Evolutionary conservation across 2,888 invertebrate genomes (phyloP), one percentile per base, ranked within the genome.

Genomic region (Andrena praecox): DNA sequence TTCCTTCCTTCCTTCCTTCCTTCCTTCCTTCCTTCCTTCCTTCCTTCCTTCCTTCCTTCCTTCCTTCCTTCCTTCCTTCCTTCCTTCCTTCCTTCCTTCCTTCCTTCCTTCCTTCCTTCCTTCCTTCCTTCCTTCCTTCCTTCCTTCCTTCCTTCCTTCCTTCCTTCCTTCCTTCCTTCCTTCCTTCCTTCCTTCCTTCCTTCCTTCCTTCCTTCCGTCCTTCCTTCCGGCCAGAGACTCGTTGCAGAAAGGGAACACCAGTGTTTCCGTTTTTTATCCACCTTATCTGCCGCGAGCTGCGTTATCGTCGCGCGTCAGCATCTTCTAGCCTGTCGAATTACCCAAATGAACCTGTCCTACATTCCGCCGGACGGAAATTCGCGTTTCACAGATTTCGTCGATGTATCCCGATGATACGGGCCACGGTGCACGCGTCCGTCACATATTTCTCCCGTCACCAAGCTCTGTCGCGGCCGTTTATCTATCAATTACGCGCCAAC

Each of bases 281-380:
- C 67, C 73, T 78, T 80, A 74, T 77, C 67, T 63, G 62, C 29
- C 68, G 66, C 70, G 35, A 52, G 62, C 63, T 24, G 72, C 68
- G 83, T 85, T 75, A 85, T 85, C 85, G 78, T 77, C 54, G 63
- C 73, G 73, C 70, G 77, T 85, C 85, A 77, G 74, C 82, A 12
- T 76, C 50, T 78, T 71, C 62, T 16, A 33, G 56, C 20, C 70
- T 48, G 77, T 59, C 84, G 85, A 85, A 81, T 81, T 85, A 75
- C 66, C 52, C 16, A 10, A 67, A 52, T 59, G 74, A 85, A 84
- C 12, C 10, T 35, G 27, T 7, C 35, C 72, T 29, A 42, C 20
- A 42, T 42, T 50, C 27, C 16, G 7, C 10, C 10, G 10, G 24
- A 29, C 66, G 20, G 67, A 29, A 71, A 71, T 35, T 56, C 59